Conservation (phyloP, 2,113 vertebrate genomes). For the Cololabis saira region DNA sequence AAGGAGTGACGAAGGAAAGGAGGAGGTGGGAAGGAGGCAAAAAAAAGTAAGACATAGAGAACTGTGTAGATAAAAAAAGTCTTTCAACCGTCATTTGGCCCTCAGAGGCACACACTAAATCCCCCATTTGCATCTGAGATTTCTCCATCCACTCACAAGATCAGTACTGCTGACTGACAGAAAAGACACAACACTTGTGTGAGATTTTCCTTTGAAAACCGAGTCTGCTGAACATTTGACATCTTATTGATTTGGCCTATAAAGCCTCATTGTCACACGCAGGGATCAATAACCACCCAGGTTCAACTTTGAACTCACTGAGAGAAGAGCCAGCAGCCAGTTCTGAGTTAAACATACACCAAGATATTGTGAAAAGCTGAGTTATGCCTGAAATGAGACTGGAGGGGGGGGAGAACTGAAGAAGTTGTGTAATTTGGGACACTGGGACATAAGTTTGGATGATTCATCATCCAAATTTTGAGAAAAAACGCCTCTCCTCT, state of each 20-base stretch:
- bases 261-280: constrained; percentile 38
- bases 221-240: constrained; percentile 25
- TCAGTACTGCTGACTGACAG: constrained; percentile 43
- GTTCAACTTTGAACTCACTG: constrained; percentile 30
- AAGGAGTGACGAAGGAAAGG: constrained; percentile 30
- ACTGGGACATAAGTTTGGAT: constrained; percentile 46
- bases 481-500: constrained; percentile 22
- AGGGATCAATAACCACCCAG: constrained; percentile 31
- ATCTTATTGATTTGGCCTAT: constrained; percentile 32
- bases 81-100: constrained; percentile 27
- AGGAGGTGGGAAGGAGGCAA: constrained; percentile 24
- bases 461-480: constrained; percentile 61
- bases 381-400: constrained; percentile 27
- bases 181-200: constrained; percentile 41
- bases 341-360: constrained; percentile 26
- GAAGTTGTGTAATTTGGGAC: constrained; percentile 48
- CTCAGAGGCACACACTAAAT: constrained; percentile 5
- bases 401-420: constrained; percentile 16
- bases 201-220: constrained; percentile 41
- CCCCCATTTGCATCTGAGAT: constrained; percentile 28
- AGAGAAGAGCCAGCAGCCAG: constrained; percentile 7
- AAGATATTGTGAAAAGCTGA: constrained; percentile 34
- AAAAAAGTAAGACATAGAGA: constrained; percentile 18
- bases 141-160: constrained; percentile 33
- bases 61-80: constrained; percentile 6